Evolutionary conservation across 2,797 vertebrate genomes (phyloP), one percentile per base, ranked within the genome.

Genomic region (Craterocephalus amniculus): DNA sequence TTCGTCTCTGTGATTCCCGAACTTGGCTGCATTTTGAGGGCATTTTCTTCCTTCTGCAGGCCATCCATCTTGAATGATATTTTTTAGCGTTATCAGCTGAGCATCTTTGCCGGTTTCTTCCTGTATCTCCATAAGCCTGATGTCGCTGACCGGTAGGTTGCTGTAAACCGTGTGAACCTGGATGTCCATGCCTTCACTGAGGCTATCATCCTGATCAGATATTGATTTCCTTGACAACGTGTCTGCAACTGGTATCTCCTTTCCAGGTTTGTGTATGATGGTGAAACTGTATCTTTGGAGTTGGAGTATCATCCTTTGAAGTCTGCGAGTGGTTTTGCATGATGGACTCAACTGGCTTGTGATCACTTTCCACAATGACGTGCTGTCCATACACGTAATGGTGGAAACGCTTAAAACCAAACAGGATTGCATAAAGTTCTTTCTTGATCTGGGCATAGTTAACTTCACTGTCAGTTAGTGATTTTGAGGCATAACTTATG

Each of bases 291-390:
- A 54, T 8, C 10, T 27, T 11, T 35, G 10, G 9, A 65, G 11
- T 1, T 55, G 32, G 1, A 65, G 35, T 6, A 29, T 55, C 43
- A 63, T 31, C 11, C 20, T 8, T 24, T 49, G 43, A 4, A 45
- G 13, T 18, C 61, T 49, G 43, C 29, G 3, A 40, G 38, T 1
- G 16, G 38, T 18, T 40, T 6, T 40, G 38, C 14, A 34, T 32
- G n/a, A 63, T 63, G 60, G 60, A 63, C 20, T 63, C n/a, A 0
- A 49, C 43, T 24, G 60, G 60, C 3, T 49, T 63, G 12, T 63
- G 35, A 9, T 24, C 40, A 24, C 24, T 55, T 9, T 65, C 51
- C 18, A 55, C 51, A 54, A 31, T 43, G 10, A 38, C 10, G 3
- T 40, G 35, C 3, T n/a, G 10, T 0, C 51, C 24, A 10, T 66